Evolutionary conservation across 1,140 invertebrate species (phyloP), one percentile per base, ranked within the genome.

Genomic region (Leptoteleia sp.): DNA sequence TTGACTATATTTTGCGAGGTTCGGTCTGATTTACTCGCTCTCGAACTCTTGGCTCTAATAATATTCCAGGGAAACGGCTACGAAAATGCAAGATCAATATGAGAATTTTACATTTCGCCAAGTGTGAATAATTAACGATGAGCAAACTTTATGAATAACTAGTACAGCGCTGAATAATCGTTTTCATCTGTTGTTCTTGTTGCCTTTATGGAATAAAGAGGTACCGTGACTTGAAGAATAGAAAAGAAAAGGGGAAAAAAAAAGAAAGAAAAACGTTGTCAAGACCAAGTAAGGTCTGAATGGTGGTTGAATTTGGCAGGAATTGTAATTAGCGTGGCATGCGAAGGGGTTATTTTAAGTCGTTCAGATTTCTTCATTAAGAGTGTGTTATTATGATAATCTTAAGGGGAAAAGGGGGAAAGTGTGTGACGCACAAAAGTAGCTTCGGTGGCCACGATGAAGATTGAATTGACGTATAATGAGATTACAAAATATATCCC

Each of bases 391-490:
- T 35, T 35, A 35, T 11, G n/a, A 2, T 35, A 11, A 12, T 35
- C 31, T 35, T 35, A 35, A 35, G n/a, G n/a, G n/a, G n/a, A n/a
- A n/a, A n/a, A 12, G 3, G n/a, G 11, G 1, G 12, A 12, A 35
- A 35, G n/a, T 35, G 31, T 35, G 11, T 12, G 31, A 35, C 31
- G 31, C 31, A 35, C 31, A 8, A 35, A 35, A 35, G n/a, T 35
- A 35, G 31, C 12, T 35, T 2, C 12, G 7, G 12, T 35, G 31
- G 31, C 0, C 12, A 12, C 1, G 31, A 35, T 1, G 31, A 12
- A 35, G n/a, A 35, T 35, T 35, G 31, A 35, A 35, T 35, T 35
- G 12, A 35, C 11, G 5, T 35, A 35, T 35, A 22, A 22, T 5
- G 19, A 5, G 2, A 5, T 22, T 22, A 22, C 19, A 5, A 22